Conservation (phyloP, 2,797 vertebrate genomes). For the Lophotriccus pileatus region DNA sequence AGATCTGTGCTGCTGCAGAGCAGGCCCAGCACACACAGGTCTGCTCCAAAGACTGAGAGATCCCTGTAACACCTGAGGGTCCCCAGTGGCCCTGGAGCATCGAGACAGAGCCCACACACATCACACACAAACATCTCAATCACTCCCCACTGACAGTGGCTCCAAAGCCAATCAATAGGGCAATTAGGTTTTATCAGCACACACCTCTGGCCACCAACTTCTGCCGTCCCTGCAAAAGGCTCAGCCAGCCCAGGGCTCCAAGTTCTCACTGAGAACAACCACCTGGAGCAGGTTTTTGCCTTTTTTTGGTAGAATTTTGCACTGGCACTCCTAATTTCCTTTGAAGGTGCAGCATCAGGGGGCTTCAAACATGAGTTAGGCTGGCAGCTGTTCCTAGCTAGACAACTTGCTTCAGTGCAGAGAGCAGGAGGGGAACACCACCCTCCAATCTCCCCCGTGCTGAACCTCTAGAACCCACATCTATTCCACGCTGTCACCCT, state of each 20-base stretch:
- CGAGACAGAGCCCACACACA: background rate
- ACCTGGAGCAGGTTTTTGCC: background rate
- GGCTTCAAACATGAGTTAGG: background rate
- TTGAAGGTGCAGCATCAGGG: background rate
- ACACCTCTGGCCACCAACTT: constrained; percentile 13
- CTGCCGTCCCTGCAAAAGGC: background rate
- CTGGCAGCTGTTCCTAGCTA: background rate
- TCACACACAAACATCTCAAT: constrained; percentile 71
- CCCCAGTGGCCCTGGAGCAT: background rate
- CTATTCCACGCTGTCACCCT: background rate
- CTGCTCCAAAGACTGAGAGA: constrained; percentile 24
- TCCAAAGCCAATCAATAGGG: constrained; percentile 73
- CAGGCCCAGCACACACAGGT: background rate
- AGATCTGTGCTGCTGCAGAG: background rate
- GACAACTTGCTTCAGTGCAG: background rate
- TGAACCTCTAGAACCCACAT: background rate
- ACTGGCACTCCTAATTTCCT: background rate
- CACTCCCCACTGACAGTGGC: constrained; percentile 45
- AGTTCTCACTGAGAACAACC: background rate
- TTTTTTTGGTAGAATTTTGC: background rate
- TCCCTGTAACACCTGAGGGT: constrained; percentile 25
- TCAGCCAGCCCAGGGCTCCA: background rate
- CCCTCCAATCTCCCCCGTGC: background rate
- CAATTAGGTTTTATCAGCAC: constrained; percentile 79
- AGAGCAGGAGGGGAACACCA: background rate